Base-by-base conservation (phyloP, 2,797 vertebrate species). In the Heliangelus exortis region DNA sequence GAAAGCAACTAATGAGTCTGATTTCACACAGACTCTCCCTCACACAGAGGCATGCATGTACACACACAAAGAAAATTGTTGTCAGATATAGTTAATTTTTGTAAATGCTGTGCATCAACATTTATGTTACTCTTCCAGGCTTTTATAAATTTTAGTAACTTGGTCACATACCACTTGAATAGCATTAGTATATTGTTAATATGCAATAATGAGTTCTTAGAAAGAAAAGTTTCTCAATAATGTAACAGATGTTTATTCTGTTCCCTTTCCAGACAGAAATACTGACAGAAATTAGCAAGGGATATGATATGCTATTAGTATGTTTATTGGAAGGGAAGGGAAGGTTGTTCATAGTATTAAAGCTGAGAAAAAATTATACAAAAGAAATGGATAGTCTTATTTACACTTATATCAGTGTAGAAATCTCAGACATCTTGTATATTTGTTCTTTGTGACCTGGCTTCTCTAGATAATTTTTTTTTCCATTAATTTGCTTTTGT, bases 131-230 rank as follows among this genome's bases (percentile, higher is more conserved):
- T 71, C 15, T 89, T 67, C 17, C 20, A 63, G 10, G 21, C 9
- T 77, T 84, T 76, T 39, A 53, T n/a, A 31, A 55, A 0, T 53
- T 90, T 45, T 59, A 54, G 45, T 55, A 71, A 61, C 0, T 0
- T 31, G 13, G 7, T 61, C 54, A 75, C 61, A 75, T 26, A 51
- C 9, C 22, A 33, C 33, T 20, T 72, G 26, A 72, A 83, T 77
- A 80, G 12, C 19, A 39, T 55, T 62, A 17, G 0, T 69, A 21
- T 36, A 10, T 53, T 69, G 21, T 26, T 34, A 61, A 59, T 2
- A 3, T 43, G 62, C 26, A 47, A 45, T 26, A 62, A 51, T 29
- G 50, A 61, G 63, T 94, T 94, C 89, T 91, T 93, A 92, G 90
- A 90, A 83, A 85, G 61, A 23, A 68, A 62, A 58, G 10, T 58